Evolutionary conservation across 37 sponge, comb jelly and placozoan genomes (phyloP).

Genomic region (Oopsacas minuta): DNA sequence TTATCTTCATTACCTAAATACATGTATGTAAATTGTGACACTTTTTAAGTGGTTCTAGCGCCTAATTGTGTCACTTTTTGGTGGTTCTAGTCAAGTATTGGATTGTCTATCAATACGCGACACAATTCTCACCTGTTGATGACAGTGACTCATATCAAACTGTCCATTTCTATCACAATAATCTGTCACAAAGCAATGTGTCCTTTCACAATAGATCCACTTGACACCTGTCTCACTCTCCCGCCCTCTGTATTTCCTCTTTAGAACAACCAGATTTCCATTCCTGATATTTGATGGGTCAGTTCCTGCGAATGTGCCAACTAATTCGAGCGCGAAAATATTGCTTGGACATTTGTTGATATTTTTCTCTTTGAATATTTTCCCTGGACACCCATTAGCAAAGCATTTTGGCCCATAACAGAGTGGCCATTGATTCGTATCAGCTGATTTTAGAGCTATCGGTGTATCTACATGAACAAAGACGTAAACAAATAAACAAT

Average conservation of each 20-base stretch:
- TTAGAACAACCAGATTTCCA: background rate
- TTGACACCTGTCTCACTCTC: background rate
- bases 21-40: too few species aligned
- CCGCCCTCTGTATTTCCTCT: background rate
- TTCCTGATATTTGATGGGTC: background rate
- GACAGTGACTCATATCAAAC: background rate
- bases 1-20: background rate
- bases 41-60: too few species aligned
- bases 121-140: background rate
- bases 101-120: too few species aligned
- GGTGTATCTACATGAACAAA: background rate
- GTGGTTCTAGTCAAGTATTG: too few species aligned
- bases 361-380: background rate
- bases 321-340: background rate
- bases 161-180: background rate
- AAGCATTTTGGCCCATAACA: background rate
- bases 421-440: background rate
- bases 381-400: constrained; percentile 4
- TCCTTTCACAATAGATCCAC: background rate
- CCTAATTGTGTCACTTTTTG: too few species aligned
- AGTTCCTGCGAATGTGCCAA: background rate
- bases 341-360: background rate
- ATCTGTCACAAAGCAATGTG: constrained; percentile 12
- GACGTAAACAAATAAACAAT: too few species aligned
- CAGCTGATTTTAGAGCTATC: background rate